Percentiles rank a stretch among this genome's conserved stretches.
These are phyloP conservation scores for Calidris pugnax DNA, from an alignment of 2,113 vertebrate species.

Conservation along the genomic window DNA sequence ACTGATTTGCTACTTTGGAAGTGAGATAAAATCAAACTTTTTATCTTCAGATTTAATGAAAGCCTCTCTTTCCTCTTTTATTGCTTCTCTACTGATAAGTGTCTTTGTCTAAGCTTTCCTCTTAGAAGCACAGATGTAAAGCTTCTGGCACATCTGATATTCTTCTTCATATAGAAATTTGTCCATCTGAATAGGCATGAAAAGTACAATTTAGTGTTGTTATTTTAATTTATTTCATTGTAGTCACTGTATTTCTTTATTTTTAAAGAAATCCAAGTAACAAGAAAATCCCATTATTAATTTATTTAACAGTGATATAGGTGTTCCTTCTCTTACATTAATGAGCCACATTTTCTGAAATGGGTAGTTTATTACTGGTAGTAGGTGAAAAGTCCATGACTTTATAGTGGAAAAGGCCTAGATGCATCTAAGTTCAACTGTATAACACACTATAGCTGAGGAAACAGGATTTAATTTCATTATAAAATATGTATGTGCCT, in stretches of 20 bases:
- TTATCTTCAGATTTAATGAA: conserved; percentile 4
- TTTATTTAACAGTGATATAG: background rate
- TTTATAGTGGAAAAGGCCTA: background rate
- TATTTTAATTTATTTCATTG: background rate
- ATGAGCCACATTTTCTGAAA: background rate
- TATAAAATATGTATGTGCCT: background rate
- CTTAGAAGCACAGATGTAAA: background rate
- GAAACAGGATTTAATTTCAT: background rate
- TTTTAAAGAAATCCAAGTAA: background rate
- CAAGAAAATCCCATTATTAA: background rate
- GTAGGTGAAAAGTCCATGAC: background rate
- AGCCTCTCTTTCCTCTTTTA: background rate
- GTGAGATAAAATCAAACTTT: conserved; percentile 10
- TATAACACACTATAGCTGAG: background rate
- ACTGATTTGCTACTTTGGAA: background rate
- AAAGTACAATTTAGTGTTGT: background rate
- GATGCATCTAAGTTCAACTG: background rate
- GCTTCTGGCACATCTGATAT: background rate
- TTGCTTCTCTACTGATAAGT: background rate
- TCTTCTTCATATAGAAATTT: background rate
- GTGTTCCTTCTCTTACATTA: background rate
- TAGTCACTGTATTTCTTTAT: background rate
- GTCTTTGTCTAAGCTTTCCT: background rate
- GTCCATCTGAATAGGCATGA: background rate
- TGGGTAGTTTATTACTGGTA: background rate